phyloP scores from a whole-genome alignment of 2,888 invertebrate genomes.

The Clostera curtula region DNA sequence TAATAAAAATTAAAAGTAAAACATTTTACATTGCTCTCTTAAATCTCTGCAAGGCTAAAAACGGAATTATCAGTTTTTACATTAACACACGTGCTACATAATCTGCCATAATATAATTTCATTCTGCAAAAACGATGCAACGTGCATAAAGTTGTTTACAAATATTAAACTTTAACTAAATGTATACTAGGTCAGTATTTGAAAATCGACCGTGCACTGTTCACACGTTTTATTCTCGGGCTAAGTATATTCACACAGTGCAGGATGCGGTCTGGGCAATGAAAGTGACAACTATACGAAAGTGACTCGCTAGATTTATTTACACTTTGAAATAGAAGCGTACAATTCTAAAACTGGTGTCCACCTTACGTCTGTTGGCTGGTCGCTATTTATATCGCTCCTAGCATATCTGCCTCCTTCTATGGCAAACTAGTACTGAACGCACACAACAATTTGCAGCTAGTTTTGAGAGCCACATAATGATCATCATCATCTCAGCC shows the following conservation, averaged over 20 bases:
- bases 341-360: constrained; percentile 67
- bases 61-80: too few relatives aligned
- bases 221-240: not conserved
- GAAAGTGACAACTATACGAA: constrained; percentile 67
- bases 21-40: too few relatives aligned
- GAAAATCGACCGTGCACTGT: too few relatives aligned
- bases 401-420: constrained; percentile 56
- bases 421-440: constrained; percentile 56
- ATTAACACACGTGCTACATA: too few relatives aligned
- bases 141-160: too few relatives aligned
- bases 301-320: constrained; percentile 67
- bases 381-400: constrained; percentile 62
- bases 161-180: too few relatives aligned
- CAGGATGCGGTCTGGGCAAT: constrained; percentile 38
- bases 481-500: constrained; percentile 49
- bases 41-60: too few relatives aligned
- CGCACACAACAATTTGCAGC: constrained; percentile 47
- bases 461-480: constrained; percentile 44
- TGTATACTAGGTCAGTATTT: too few relatives aligned
- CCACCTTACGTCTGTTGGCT: constrained; percentile 56
- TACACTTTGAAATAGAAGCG: constrained; percentile 65
- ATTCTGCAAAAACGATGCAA: too few relatives aligned
- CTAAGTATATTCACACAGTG: constrained; percentile 3
- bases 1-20: too few relatives aligned
- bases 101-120: too few relatives aligned